Evolutionary conservation across 2,113 vertebrate species (phyloP), one percentile per base, ranked within the genome.

Genomic region (Peromyscus californicus): DNA sequence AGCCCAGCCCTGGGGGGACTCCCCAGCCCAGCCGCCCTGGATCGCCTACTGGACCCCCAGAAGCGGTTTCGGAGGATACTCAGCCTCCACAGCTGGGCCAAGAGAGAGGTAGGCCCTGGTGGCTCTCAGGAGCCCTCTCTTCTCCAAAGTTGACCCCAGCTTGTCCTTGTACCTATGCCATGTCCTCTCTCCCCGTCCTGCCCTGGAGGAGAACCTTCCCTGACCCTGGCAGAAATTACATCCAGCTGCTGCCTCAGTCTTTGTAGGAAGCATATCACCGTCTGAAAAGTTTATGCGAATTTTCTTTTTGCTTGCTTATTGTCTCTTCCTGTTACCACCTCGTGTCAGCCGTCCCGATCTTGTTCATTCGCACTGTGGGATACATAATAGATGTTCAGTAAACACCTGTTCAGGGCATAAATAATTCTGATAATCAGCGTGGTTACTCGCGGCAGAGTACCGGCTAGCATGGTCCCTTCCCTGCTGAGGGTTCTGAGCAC

Each of bases 41-140:
- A 0, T 98, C 98, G 54, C 98, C 98, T n/a, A 93, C 98, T 0
- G 97, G 96, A 70, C 97, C 94, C 29, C 94, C 96, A 0, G 98
- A 98, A 93, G 97, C 94, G 88, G 94, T 96, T 89, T 61, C 96
- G 0, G 98, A 98, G 93, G 98, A 98, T 31, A 76, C 93, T 76
- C 98, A 98, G 95, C 98, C 98, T 33, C 97, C 98, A 78, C 89
- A 88, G 22, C 91, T 98, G 89, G 98, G 98, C 59, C 97, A 98
- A 83, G 98, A 98, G 93, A 97, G 98, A 98, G 97, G 98, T 98
- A 98, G 97, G 97, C 95, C 65, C 75, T 54, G 54, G 42, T 65
- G 54, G 76, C 89, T 67, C 85, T 26, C 61, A 48, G 69, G 42
- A 89, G 24, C 65, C 45, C 72, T 75, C 61, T 75, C 67, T 12